These are phyloP conservation scores for Charaxes varanes DNA, from an alignment of 1,140 invertebrate species.

Conservation along the genomic window DNA sequence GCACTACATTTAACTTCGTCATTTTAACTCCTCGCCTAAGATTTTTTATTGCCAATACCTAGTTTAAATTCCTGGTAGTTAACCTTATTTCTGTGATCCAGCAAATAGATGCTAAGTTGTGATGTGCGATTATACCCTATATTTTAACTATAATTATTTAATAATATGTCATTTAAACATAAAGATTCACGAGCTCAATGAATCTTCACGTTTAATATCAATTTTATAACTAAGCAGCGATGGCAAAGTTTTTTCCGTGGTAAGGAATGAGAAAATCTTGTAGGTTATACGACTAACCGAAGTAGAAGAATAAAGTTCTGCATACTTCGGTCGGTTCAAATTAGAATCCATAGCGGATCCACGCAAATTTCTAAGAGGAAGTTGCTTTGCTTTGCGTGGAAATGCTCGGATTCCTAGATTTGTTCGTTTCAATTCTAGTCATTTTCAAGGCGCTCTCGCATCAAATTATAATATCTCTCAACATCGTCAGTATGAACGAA, in stretches of 20 bases:
- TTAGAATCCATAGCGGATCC: slow-evolving; percentile 59
- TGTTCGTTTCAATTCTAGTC: slow-evolving; percentile 15
- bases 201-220: slow-evolving; percentile 55
- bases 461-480: slow-evolving; percentile 30
- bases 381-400: slow-evolving; percentile 65
- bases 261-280: slow-evolving; percentile 11
- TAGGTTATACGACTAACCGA: slow-evolving; percentile 23
- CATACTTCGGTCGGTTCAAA: slow-evolving; percentile 23
- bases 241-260: slow-evolving; percentile 39
- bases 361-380: slow-evolving; percentile 69
- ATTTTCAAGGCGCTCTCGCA: slow-evolving; percentile 29
- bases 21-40: slow-evolving; percentile 36
- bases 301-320: slow-evolving; percentile 18
- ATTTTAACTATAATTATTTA: slow-evolving; percentile 50
- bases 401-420: slow-evolving; percentile 49
- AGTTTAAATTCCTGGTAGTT: slow-evolving; percentile 42
- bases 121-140: slow-evolving; percentile 66
- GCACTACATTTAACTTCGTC: slow-evolving; percentile 49
- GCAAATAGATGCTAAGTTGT: slow-evolving; percentile 69
- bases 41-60: slow-evolving; percentile 59
- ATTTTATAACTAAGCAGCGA: slow-evolving; percentile 34
- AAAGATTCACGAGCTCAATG: slow-evolving; percentile 64
- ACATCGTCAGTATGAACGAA: slow-evolving; percentile 37
- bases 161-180: slow-evolving; percentile 45
- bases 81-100: slow-evolving; percentile 46